Evolutionary conservation across 2,888 invertebrate species (phyloP), one percentile per base, ranked within the genome.

Genomic region (Calliphora vomitoria): DNA sequence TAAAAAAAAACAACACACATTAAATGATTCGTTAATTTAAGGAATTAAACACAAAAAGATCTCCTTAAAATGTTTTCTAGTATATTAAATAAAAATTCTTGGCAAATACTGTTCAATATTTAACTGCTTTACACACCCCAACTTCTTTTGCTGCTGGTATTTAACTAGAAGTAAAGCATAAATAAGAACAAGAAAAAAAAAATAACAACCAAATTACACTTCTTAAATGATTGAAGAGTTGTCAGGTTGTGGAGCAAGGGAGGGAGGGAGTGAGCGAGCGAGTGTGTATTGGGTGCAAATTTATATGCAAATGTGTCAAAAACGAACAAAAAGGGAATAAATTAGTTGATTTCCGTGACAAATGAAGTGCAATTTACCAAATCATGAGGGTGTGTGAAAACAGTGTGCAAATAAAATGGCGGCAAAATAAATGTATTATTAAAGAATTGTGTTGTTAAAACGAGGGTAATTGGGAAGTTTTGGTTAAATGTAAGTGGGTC

Each of bases 301-400:
- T 76, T 31, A 15, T 25, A 69, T 76, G 71, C 55, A 81, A 81
- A 76, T 81, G 18, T 78, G 82, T 41, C 74, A 58, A 41, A 66
- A 76, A 44, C 47, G 35, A 71, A 69, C n/a, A 47, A 31, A 35
- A 38, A 58, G 20, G 11, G 41, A 83, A 76, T 53, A 83, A 71
- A 76, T 69, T 71, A 71, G 69, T 78, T 85, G 74, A 62, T 85
- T 68, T 50, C 41, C 41, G 60, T 84, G 76, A 84, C 78, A 87
- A 82, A 87, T 87, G 84, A 58, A 69, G 66, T 79, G 85, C 58
- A 85, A 85, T 85, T 87, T 85, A 79, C 38, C 58, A 69, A 86
- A 83, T 66, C 75, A 66, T 35, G 35, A 60, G 84, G 78, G 84
- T 53, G 80, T 75, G 55, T 82, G 35, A 4, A 31, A 20, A 53